Percentiles rank a stretch among this genome's conserved stretches.
These are phyloP conservation scores for Psococerastis gibbosa DNA, from an alignment of 2,888 invertebrate species.

Conservation along the genomic window DNA sequence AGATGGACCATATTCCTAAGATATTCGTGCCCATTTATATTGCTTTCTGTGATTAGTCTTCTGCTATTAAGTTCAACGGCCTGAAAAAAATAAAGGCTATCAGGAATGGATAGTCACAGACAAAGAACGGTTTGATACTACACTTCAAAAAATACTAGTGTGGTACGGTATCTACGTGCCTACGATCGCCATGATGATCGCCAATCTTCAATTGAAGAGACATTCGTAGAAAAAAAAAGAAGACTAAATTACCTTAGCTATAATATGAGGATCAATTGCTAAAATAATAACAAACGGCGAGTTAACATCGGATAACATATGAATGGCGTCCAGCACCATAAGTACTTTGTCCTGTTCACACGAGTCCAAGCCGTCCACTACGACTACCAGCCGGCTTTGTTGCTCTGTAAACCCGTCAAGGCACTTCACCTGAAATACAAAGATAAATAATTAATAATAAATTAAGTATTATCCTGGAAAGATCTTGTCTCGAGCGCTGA, in stretches of 20 bases:
- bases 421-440: constrained; percentile 55
- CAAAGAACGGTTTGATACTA: constrained; percentile 11
- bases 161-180: no score
- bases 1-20: constrained; percentile 90
- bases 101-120: no score
- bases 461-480: no score
- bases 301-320: constrained; percentile 80
- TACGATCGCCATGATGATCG: no score
- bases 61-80: constrained; percentile 80
- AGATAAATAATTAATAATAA: no score
- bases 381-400: constrained; percentile 85
- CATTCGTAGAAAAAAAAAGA: constrained; percentile 5
- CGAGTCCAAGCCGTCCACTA: constrained; percentile 93
- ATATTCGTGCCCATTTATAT: constrained; percentile 89
- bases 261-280: constrained; percentile 96
- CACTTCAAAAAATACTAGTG: constrained; percentile 5
- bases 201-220: no score
- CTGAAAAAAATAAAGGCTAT: constrained; percentile 31
- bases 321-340: constrained; percentile 81
- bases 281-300: constrained; percentile 90
- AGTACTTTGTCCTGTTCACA: constrained; percentile 94
- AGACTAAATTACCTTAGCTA: constrained; percentile 56
- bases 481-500: no score
- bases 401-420: constrained; percentile 85
- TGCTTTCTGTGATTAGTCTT: constrained; percentile 71